Evolutionary conservation across 2,113 vertebrate species (phyloP), one percentile per base, ranked within the genome.

Genomic region (Nibea albiflora): DNA sequence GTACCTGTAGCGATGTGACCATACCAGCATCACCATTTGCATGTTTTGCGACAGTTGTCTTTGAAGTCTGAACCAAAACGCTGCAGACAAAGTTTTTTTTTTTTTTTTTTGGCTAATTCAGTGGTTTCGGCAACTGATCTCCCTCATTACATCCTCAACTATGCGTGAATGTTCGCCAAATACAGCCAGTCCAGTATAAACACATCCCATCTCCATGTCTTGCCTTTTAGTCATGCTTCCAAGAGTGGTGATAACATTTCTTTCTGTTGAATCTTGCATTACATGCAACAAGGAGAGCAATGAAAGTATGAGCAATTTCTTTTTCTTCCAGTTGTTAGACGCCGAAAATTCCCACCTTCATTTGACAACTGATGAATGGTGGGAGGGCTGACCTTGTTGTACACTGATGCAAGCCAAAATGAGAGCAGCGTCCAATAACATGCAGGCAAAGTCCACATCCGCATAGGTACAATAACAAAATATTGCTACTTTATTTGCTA

Each of bases 301-400:
- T 5, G 19, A 69, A 54, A 58, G 54, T 46, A 39, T 35, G 35
- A 46, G 5, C 2, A 20, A 15, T 49, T 61, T 57, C 44, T 58
- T 60, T 19, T 46, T 46, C n/a, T 24, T 22, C 5, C 42, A 66
- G 16, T 26, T 5, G 54, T 52, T 62, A 58, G 3, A 62, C n/a
- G 16, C 54, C 47, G 22, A 17, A 22, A 20, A 52, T 62, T 42
- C 50, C 5, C 28, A 19, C 28, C 63, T 9, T 39, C 5, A 39
- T 39, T 39, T 39, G 35, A 39, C 31, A 35, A 9, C 35, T 39
- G 35, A 39, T 9, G 35, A 39, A 39, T 39, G 35, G 35, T 39
- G 7, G 52, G 26, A 39, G 31, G 44, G 49, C 20, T 78, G 73
- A 66, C 58, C 63, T 47, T 71, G 57, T 44, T 26, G 20, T 26